A percentile compares a stretch with the other conserved stretches of the same genome.
phyloP scores from a whole-genome alignment of 2,888 invertebrate genomes.

The Epirrhoe tristata region DNA sequence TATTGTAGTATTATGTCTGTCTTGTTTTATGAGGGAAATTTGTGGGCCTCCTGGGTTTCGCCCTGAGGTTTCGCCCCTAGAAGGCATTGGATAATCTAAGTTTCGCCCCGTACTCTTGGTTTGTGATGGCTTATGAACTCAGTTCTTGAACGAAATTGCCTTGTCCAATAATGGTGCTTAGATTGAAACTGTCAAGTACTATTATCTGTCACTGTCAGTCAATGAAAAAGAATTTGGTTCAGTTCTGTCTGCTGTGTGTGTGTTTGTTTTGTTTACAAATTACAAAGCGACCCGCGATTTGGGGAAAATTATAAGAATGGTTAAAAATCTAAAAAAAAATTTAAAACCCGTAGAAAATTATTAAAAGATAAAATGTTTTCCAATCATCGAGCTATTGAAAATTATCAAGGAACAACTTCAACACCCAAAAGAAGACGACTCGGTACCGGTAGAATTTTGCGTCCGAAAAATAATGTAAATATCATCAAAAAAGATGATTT shows the following conservation, averaged over 20 bases:
- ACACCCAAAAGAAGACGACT: conserved; percentile 75
- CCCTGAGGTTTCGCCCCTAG: too few species aligned
- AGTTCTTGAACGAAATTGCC: neutral
- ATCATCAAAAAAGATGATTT: conserved; percentile 39
- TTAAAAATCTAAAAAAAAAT: neutral
- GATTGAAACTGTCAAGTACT: too few species aligned
- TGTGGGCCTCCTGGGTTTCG: too few species aligned
- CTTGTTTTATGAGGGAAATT: too few species aligned
- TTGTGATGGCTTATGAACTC: too few species aligned
- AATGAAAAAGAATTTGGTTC: too few species aligned
- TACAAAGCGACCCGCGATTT: neutral
- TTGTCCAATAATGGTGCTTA: neutral
- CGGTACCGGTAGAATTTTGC: conserved; percentile 58
- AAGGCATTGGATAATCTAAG: too few species aligned
- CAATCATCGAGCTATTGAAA: conserved; percentile 33
- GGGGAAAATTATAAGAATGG: too few species aligned
- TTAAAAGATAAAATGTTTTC: conserved; percentile 46
- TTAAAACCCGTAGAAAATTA: neutral
- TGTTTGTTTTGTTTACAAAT: neutral
- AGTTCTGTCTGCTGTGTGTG: too few species aligned
- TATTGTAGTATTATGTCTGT: too few species aligned
- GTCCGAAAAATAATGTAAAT: conserved; percentile 45
- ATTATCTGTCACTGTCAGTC: neutral
- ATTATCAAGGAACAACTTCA: conserved; percentile 53
- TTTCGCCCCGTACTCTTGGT: too few species aligned